Percentiles rank a stretch among this genome's conserved stretches.
These are phyloP conservation scores for Probaryconus sp. DNA, from an alignment of 1,140 invertebrate genomes.

Conservation along the genomic window DNA sequence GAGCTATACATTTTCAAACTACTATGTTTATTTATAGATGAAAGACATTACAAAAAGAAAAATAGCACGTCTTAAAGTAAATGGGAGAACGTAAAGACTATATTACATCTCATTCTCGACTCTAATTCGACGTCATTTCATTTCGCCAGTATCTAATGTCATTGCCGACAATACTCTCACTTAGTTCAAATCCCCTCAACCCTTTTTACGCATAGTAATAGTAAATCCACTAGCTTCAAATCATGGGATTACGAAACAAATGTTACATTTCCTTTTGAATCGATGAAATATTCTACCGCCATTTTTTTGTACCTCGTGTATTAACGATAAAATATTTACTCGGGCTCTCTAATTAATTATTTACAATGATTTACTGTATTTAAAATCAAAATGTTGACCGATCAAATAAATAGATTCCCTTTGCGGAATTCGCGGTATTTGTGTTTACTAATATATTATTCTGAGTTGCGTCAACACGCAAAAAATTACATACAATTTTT, in stretches of 20 bases:
- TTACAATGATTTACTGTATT: neutral
- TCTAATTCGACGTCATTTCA: conserved; percentile 50
- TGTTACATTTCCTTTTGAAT: too few species aligned
- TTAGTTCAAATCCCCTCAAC: neutral
- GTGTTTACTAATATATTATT: too few species aligned
- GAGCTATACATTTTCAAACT: too few species aligned
- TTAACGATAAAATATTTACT: neutral
- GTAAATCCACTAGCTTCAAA: too few species aligned
- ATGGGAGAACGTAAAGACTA: conserved; percentile 30
- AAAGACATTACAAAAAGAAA: conserved; percentile 34
- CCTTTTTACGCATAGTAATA: neutral
- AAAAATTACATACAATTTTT: neutral
- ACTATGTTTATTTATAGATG: conserved; percentile 35
- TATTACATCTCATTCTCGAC: conserved; percentile 43
- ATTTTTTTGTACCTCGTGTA: too few species aligned
- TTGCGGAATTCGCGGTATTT: too few species aligned
- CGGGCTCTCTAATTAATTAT: conserved; percentile 5
- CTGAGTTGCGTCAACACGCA: too few species aligned
- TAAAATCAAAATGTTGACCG: neutral
- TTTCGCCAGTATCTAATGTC: conserved; percentile 32
- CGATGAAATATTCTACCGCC: too few species aligned
- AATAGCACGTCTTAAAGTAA: conserved; percentile 32
- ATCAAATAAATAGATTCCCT: too few species aligned
- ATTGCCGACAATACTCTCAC: conserved; percentile 3
- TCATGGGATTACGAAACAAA: too few species aligned